Conservation (phyloP, 2,888 invertebrate genomes). For the Uropetala carovei region DNA sequence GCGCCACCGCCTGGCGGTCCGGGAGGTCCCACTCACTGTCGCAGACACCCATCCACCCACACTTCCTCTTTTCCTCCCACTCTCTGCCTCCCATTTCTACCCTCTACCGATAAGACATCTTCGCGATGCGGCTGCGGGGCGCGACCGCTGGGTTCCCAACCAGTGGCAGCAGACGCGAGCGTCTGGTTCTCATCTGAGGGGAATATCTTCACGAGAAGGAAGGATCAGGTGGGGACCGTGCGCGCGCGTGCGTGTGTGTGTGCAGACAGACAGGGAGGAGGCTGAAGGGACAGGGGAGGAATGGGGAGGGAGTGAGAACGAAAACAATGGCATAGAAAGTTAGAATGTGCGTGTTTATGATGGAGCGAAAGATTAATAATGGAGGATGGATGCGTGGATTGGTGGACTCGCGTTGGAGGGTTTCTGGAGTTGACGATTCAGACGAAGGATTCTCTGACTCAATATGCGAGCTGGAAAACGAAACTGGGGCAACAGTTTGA, state of each 20-base stretch:
- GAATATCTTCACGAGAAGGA: neutral
- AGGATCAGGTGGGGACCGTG: neutral
- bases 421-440: too few species aligned
- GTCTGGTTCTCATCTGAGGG: neutral
- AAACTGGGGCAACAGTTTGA: too few species aligned
- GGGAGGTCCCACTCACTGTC: constrained; percentile 42
- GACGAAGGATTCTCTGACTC: too few species aligned
- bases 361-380: neutral
- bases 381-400: too few species aligned
- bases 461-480: too few species aligned
- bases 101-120: neutral
- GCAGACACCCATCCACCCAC: neutral
- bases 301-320: neutral
- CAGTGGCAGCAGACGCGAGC: neutral
- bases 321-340: neutral
- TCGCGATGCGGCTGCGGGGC: neutral
- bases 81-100: neutral
- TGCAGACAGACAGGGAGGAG: too few species aligned
- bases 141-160: neutral
- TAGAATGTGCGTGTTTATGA: neutral
- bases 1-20: neutral
- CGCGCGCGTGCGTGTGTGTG: neutral
- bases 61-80: neutral
- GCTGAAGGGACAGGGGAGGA: neutral
- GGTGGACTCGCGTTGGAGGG: too few species aligned